Percentiles rank a stretch among this genome's conserved stretches.
Evolutionary conservation across 2,888 invertebrate genomes (phyloP).

Genomic region (Erpobdella octoculata): DNA sequence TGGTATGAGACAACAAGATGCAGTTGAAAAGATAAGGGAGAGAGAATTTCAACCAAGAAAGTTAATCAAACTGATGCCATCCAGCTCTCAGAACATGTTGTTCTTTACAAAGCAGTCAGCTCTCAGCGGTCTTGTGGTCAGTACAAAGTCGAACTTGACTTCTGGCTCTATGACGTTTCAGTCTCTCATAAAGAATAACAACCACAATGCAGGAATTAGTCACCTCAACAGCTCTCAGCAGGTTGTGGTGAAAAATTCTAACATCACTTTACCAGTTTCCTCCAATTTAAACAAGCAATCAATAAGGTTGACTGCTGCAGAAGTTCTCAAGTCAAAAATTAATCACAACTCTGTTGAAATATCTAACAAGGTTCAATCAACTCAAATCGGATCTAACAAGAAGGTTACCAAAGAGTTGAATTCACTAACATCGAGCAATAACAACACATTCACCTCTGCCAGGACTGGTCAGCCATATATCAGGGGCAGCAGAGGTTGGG

Average conservation of each 20-base stretch:
- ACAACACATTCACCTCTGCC: slow-evolving; percentile 2
- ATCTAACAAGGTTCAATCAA: not conserved
- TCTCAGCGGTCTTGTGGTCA: slow-evolving; percentile 12
- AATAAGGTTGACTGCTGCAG: not conserved
- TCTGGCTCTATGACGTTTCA: not conserved
- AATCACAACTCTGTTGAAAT: not conserved
- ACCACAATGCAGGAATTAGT: not conserved
- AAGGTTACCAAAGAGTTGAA: not conserved
- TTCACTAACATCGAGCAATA: not conserved
- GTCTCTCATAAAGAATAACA: slow-evolving; percentile 2
- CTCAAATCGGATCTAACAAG: not conserved
- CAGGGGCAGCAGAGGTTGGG: not conserved
- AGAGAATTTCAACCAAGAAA: slow-evolving; percentile 3
- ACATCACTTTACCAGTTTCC: not conserved
- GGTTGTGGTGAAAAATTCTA: not conserved
- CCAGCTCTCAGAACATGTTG: slow-evolving; percentile 13
- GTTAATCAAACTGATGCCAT: slow-evolving; percentile 11
- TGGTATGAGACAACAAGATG: no score
- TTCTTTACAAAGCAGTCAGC: slow-evolving; percentile 13
- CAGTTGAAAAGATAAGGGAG: not conserved
- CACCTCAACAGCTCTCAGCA: not conserved
- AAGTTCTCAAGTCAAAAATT: not conserved
- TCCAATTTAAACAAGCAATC: not conserved
- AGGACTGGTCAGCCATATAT: slow-evolving; percentile 9
- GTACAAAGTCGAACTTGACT: not conserved